Evolutionary conservation across 2,113 vertebrate species (phyloP).

Genomic region (Nyctibius bracteatus): DNA sequence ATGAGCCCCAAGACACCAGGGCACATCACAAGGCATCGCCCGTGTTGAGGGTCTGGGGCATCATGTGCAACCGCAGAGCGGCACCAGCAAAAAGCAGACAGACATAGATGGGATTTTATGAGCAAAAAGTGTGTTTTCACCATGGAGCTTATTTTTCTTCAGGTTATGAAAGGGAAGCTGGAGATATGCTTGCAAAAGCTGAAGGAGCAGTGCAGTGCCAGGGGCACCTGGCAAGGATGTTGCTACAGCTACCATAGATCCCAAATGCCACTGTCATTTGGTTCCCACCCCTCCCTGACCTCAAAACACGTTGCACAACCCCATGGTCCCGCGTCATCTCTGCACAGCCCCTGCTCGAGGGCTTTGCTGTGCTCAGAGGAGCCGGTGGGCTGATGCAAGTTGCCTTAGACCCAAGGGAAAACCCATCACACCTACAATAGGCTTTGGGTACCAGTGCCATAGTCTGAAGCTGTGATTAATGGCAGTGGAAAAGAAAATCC

Average conservation of each 20-base stretch:
- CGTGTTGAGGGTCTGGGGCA: accelerated
- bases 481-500: accelerated
- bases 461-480: too few relatives aligned
- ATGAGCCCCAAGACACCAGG: accelerated
- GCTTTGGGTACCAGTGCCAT: neutral
- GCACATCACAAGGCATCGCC: accelerated
- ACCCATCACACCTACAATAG: accelerated
- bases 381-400: accelerated
- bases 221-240: neutral
- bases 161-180: neutral
- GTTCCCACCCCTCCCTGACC: neutral
- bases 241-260: neutral
- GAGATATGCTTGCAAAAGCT: neutral
- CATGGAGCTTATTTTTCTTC: accelerated
- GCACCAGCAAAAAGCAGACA: neutral
- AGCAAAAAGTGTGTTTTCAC: neutral
- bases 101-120: accelerated
- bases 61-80: accelerated
- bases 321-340: neutral
- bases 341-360: accelerated
- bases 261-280: accelerated
- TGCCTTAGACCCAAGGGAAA: neutral
- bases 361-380: neutral
- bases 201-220: neutral
- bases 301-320: neutral